These are phyloP conservation scores for Lepisosteus oculatus DNA, from an alignment of 2,113 vertebrate species.

Conservation along the genomic window DNA sequence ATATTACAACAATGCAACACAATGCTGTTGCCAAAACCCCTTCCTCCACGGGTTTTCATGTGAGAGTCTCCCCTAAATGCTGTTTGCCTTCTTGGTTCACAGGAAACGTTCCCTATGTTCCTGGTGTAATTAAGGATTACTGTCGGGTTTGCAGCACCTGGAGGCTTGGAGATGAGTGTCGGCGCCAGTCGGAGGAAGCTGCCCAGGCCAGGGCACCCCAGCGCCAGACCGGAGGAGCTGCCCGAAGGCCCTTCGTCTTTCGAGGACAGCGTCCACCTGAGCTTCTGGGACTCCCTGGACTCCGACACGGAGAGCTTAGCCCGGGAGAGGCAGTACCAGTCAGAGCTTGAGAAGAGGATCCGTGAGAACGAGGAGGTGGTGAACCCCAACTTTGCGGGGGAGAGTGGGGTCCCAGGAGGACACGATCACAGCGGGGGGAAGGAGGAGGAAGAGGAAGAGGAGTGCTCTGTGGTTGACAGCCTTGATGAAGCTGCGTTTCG, in stretches of 20 bases:
- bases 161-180: constrained; percentile 8
- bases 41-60: too few relatives aligned
- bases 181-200: constrained; percentile 3
- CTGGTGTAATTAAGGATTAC: too few relatives aligned
- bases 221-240: constrained; percentile 15
- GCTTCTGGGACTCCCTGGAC: constrained; percentile 53
- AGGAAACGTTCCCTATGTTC: too few relatives aligned
- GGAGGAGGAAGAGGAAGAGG: constrained; percentile 46
- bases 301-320: constrained; percentile 56
- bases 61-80: too few relatives aligned
- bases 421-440: constrained; percentile 40
- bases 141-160: too few relatives aligned
- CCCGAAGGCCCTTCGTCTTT: neutral
- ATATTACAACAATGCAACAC: too few relatives aligned
- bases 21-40: too few relatives aligned
- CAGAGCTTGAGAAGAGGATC: constrained; percentile 35
- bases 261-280: constrained; percentile 10
- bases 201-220: constrained; percentile 3
- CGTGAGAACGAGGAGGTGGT: constrained; percentile 5
- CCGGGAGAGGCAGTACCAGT: constrained; percentile 45
- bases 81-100: too few relatives aligned
- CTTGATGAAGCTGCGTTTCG: constrained; percentile 26
- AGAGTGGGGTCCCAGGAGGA: constrained; percentile 8
- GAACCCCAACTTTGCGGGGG: constrained; percentile 24
- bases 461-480: constrained; percentile 41